A percentile compares a stretch with the other conserved stretches of the same genome.
Evolutionary conservation across 2,113 vertebrate genomes (phyloP).

Genomic region (Datnioides undecimradiatus): DNA sequence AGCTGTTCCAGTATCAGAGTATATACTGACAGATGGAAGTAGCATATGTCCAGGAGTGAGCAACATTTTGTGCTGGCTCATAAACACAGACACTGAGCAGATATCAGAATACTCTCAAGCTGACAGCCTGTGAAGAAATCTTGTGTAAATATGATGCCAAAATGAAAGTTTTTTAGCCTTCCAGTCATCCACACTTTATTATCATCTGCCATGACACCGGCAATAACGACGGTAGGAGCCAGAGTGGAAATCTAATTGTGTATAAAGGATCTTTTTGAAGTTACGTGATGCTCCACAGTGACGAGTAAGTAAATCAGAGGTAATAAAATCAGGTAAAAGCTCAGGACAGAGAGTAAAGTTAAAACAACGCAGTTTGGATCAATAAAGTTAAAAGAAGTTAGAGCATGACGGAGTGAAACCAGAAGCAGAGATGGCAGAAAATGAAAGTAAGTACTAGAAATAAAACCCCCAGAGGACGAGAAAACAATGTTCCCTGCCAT

Average conservation of each 20-base stretch:
- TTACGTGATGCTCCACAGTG: not conserved
- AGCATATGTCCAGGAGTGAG: not conserved
- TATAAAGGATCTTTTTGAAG: not conserved
- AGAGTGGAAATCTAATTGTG: not conserved
- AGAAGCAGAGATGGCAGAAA: not conserved
- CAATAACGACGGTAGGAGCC: not conserved
- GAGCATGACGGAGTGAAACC: not conserved
- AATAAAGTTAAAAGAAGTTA: conserved; percentile 7
- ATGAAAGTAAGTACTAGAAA: not conserved
- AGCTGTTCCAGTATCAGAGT: not conserved
- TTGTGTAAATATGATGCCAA: not conserved
- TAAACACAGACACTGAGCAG: not conserved
- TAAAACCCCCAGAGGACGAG: not conserved
- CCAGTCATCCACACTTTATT: not conserved
- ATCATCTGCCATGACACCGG: too few species aligned
- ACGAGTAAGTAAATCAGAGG: conserved; percentile 14
- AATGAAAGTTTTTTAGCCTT: not conserved
- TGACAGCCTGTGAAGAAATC: conserved; percentile 9
- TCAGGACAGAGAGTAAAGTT: not conserved
- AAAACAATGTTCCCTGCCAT: not conserved
- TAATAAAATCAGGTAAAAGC: conserved; percentile 25
- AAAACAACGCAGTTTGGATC: not conserved
- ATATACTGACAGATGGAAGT: not conserved
- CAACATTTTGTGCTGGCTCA: not conserved
- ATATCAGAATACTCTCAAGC: not conserved